Evolutionary conservation across 1,140 invertebrate species (phyloP).

Genomic region (Caligus rogercresseyi): DNA sequence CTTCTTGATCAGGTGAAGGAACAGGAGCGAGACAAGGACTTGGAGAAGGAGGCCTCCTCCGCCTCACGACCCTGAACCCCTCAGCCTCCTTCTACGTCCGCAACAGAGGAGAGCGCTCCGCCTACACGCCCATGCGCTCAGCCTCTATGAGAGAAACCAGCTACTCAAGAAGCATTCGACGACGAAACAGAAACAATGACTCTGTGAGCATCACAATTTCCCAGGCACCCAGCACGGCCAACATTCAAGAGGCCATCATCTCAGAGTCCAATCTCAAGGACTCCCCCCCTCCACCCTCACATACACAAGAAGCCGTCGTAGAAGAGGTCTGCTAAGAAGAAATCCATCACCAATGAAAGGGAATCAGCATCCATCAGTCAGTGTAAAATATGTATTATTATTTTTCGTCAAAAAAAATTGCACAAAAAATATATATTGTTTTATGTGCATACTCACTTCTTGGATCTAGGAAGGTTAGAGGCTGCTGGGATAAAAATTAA

Average conservation of each 20-base stretch:
- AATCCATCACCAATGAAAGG: too few species aligned
- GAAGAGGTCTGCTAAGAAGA: too few species aligned
- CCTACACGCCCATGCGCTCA: slow-evolving; percentile 6
- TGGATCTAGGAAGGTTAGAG: too few species aligned
- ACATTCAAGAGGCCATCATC: neutral
- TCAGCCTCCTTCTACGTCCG: slow-evolving; percentile 10
- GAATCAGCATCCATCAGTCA: too few species aligned
- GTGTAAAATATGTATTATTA: too few species aligned
- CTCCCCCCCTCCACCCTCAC: too few species aligned
- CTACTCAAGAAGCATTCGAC: slow-evolving; percentile 4
- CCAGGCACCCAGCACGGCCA: neutral
- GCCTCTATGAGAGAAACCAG: slow-evolving; percentile 8
- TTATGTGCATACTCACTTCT: too few species aligned
- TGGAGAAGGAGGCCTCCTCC: slow-evolving; percentile 3
- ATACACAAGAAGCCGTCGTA: neutral
- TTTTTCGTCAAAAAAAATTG: too few species aligned
- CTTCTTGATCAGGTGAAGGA: slow-evolving; percentile 1
- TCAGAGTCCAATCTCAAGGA: neutral
- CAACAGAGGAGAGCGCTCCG: neutral
- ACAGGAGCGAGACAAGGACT: slow-evolving; percentile 1
- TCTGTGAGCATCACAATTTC: neutral
- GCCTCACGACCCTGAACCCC: slow-evolving; percentile 3
- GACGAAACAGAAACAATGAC: neutral
- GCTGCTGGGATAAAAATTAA: too few species aligned
- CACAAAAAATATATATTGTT: too few species aligned